Evolutionary conservation across 2,888 invertebrate genomes (phyloP), one percentile per base, ranked within the genome.

Genomic region (Eupithecia vulgata): DNA sequence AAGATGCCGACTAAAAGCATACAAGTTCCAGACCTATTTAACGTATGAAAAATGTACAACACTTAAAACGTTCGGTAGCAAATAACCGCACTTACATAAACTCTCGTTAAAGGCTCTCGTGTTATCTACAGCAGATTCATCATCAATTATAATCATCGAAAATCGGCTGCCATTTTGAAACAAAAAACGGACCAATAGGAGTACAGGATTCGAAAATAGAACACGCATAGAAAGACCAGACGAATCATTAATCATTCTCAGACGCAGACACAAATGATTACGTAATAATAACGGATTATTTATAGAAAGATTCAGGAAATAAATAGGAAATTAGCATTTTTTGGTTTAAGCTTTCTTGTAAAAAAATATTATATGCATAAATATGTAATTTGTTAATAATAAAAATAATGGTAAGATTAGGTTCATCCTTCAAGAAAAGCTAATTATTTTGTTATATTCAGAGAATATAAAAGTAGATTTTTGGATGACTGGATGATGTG

Each of bases 91-190:
- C 90, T 91, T 89, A 88, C 68, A 81, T 79, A 81, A 83, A 82
- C 83, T 83, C 82, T 85, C 81, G 82, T 86, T 82, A 85, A 86
- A 82, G 80, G 72, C 81, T 83, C 84, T 87, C 81, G 81, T 84
- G 85, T 87, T 90, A 90, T 90, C 90, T 89, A 84, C 84, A 87
- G 82, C 82, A 88, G 85, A 88, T 86, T 81, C 81, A 83, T 88
- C 91, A 92, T 93, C 89, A 91, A 90, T 93, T 88, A 91, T n/a
- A n/a, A n/a, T 90, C 87, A 89, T 90, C 88, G 85, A 90, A 91
- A 88, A 88, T 91, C 85, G 88, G 87, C 90, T 90, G 88, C 91
- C 92, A 92, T 92, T 89, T 89, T 88, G 88, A 85, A 91, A 91
- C 82, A 85, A 90, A 90, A 88, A 87, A 81, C 71, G 81, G 37